A percentile compares a stretch with the other conserved stretches of the same genome.
Conservation (phyloP, 2,113 vertebrate genomes). For the Nerophis ophidion region DNA sequence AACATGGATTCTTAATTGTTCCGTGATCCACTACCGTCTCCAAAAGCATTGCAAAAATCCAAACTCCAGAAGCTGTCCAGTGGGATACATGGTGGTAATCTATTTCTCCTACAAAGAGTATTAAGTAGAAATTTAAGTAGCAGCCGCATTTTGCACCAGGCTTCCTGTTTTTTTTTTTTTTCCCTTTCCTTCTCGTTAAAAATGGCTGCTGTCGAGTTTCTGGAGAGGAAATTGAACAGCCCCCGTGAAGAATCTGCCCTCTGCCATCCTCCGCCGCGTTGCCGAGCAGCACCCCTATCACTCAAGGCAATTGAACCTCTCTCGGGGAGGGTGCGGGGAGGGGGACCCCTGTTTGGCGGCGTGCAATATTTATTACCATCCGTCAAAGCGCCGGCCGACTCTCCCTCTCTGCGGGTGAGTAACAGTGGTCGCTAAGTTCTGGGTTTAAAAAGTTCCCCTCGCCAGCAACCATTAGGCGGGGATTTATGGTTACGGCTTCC, state of each 20-base stretch:
- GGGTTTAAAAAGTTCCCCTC: constrained; percentile 62
- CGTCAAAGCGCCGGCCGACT: constrained; percentile 48
- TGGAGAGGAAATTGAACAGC: constrained; percentile 53
- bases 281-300: constrained; percentile 58
- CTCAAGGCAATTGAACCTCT: constrained; percentile 65
- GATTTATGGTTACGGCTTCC: constrained; percentile 55
- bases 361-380: constrained; percentile 68
- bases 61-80: constrained; percentile 18
- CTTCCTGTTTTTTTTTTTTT: not conserved
- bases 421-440: constrained; percentile 59
- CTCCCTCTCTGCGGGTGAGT: constrained; percentile 44
- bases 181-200: constrained; percentile 10
- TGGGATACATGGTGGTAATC: not conserved
- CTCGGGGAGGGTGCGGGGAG: constrained; percentile 25
- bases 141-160: not conserved
- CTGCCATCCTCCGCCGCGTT: constrained; percentile 52
- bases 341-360: constrained; percentile 63
- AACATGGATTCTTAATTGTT: no score
- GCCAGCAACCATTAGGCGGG: constrained; percentile 49
- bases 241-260: constrained; percentile 50
- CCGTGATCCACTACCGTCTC: no score
- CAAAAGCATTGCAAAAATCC: no score
- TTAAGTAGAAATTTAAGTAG: constrained; percentile 17
- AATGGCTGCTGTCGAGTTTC: constrained; percentile 26
- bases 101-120: constrained; percentile 17